These are phyloP conservation scores for Xestia sexstrigata DNA, from an alignment of 2,888 invertebrate species.

Conservation along the genomic window DNA sequence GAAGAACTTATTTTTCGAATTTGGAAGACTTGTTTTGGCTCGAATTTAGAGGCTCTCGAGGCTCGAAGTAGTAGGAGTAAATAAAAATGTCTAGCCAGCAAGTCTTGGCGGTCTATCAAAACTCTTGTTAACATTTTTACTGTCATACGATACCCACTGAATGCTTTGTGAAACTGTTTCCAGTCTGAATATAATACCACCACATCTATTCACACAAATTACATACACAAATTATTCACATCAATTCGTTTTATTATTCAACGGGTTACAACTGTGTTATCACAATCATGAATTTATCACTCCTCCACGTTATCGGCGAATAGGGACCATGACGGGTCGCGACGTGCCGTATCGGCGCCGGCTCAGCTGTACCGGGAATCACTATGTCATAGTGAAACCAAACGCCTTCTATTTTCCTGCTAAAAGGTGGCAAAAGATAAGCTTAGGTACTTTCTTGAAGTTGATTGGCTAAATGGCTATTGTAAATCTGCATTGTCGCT, in stretches of 20 bases:
- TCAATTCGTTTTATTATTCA: conserved; percentile 32
- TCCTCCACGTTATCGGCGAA: conserved; percentile 39
- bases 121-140: conserved; percentile 21
- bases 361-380: conserved; percentile 64
- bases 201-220: conserved; percentile 17
- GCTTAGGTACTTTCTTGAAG: neutral
- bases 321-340: conserved; percentile 64
- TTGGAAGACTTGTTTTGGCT: neutral
- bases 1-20: neutral
- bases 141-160: conserved; percentile 27
- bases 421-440: conserved; percentile 21
- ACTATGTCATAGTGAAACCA: conserved; percentile 38
- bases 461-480: neutral
- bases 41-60: neutral
- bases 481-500: neutral
- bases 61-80: conserved; percentile 6
- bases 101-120: conserved; percentile 36
- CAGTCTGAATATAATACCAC: conserved; percentile 1
- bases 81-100: conserved; percentile 5
- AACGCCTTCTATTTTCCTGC: conserved; percentile 43
- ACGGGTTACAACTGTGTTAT: conserved; percentile 33
- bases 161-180: conserved; percentile 13
- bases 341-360: conserved; percentile 68
- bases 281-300: conserved; percentile 51
- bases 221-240: too few relatives aligned